phyloP scores from a whole-genome alignment of 2,888 invertebrate species.

The Orgyia antiqua region DNA sequence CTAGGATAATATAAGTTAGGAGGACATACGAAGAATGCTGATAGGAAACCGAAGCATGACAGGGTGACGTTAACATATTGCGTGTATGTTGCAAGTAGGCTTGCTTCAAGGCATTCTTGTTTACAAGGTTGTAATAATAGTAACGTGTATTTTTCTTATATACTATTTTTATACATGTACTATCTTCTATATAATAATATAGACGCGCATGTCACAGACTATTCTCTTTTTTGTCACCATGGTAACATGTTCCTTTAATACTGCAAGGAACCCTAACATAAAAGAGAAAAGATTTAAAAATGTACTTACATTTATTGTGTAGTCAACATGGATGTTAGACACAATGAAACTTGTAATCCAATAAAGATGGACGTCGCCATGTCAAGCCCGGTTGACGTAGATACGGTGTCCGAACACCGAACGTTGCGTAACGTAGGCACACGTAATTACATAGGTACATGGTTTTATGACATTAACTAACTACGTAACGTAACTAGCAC shows the following conservation, averaged over 20 bases:
- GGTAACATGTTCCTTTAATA: not conserved
- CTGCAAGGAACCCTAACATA: no score
- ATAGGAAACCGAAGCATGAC: slow-evolving; percentile 13
- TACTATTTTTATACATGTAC: no score
- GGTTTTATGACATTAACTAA: slow-evolving; percentile 37
- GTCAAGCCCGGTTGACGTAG: slow-evolving; percentile 13
- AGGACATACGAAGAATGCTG: slow-evolving; percentile 10
- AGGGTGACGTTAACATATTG: slow-evolving; percentile 14
- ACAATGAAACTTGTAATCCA: slow-evolving; percentile 40
- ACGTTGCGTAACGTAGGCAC: slow-evolving; percentile 30
- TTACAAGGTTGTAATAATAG: slow-evolving; percentile 23
- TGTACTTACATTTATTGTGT: no score
- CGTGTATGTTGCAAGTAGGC: no score
- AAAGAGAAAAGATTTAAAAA: no score
- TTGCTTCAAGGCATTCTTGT: slow-evolving; percentile 32
- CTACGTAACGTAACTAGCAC: slow-evolving; percentile 19
- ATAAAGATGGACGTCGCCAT: slow-evolving; percentile 32
- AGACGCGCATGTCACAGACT: slow-evolving; percentile 12
- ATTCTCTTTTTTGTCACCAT: slow-evolving; percentile 9
- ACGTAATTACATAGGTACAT: slow-evolving; percentile 21
- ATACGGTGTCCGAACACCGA: slow-evolving; percentile 2
- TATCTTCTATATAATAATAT: no score
- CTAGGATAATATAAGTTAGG: slow-evolving; percentile 18
- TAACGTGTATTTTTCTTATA: slow-evolving; percentile 14
- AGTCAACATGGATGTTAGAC: slow-evolving; percentile 24